Conservation (phyloP, 2,888 invertebrate species). For the Arrhopalites spinosus region DNA sequence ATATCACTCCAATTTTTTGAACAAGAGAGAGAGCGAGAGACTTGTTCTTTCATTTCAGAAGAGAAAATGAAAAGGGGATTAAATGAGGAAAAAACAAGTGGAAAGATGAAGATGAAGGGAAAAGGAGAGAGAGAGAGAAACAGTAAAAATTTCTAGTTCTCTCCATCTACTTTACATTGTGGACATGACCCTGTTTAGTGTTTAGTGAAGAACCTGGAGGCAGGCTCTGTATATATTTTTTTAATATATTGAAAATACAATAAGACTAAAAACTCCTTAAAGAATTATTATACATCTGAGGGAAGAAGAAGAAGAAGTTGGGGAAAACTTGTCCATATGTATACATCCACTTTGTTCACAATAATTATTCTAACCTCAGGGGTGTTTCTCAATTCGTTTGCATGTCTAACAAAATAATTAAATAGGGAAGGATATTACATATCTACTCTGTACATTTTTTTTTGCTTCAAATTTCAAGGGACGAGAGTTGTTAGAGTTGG, state of each 20-base stretch:
- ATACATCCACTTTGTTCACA: constrained; percentile 2
- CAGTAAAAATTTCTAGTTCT: not conserved
- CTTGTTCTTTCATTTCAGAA: too few species aligned
- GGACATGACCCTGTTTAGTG: not conserved
- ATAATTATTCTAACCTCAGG: constrained; percentile 37
- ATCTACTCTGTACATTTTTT: not conserved
- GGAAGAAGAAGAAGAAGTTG: not conserved
- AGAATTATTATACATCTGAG: not conserved
- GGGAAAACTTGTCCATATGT: not conserved
- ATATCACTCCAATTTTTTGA: not conserved
- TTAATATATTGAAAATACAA: not conserved
- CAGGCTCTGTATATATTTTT: not conserved
- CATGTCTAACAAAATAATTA: constrained; percentile 40
- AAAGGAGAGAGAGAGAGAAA: not conserved
- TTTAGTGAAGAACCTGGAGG: not conserved
- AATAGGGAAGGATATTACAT: constrained; percentile 30
- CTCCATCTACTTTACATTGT: not conserved
- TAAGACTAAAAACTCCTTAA: not conserved
- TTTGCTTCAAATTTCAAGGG: not conserved
- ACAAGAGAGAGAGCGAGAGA: not conserved
- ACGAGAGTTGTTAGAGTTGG: not conserved
- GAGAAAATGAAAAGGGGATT: not conserved
- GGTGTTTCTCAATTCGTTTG: constrained; percentile 40
- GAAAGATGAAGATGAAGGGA: not conserved
- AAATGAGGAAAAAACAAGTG: not conserved